A percentile compares a stretch with the other conserved stretches of the same genome.
Evolutionary conservation across 2,797 vertebrate genomes (phyloP).

Genomic region (Picus viridis): DNA sequence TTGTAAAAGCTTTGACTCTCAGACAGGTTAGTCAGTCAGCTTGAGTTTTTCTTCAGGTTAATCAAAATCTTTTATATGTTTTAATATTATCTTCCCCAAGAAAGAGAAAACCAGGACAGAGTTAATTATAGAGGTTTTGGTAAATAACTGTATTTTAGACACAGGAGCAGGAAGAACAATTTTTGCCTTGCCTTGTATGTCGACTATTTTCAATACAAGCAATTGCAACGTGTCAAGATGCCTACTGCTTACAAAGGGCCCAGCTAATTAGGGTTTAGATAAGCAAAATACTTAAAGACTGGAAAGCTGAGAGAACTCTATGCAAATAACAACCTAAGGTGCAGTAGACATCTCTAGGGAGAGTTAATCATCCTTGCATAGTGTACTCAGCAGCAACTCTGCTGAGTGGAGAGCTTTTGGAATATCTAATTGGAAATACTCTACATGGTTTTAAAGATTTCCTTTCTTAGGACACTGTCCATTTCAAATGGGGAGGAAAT

Average conservation of each 20-base stretch:
- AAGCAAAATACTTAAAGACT: not conserved
- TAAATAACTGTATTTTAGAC: not conserved
- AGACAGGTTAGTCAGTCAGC: slow-evolving; percentile 19
- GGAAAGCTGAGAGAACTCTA: not conserved
- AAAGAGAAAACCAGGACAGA: not conserved
- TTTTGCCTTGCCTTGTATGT: not conserved
- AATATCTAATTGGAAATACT: not conserved
- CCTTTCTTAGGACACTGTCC: not conserved
- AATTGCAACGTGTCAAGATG: not conserved
- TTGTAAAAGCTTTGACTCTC: slow-evolving; percentile 51
- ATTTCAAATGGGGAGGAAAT: not conserved
- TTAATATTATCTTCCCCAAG: not conserved
- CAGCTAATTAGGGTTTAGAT: not conserved
- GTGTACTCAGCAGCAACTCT: not conserved
- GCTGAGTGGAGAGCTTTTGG: not conserved
- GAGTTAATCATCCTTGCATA: not conserved
- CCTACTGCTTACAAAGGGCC: not conserved
- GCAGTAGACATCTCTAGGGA: not conserved
- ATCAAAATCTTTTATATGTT: not conserved
- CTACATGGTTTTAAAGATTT: not conserved
- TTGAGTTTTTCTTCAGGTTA: slow-evolving; percentile 12
- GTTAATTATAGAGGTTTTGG: not conserved
- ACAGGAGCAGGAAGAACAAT: not conserved
- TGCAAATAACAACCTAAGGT: not conserved
- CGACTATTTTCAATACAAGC: not conserved